Percentiles rank a stretch among this genome's conserved stretches.
Conservation (phyloP, 2,113 vertebrate species). For the Illadopsis cleaveri region DNA sequence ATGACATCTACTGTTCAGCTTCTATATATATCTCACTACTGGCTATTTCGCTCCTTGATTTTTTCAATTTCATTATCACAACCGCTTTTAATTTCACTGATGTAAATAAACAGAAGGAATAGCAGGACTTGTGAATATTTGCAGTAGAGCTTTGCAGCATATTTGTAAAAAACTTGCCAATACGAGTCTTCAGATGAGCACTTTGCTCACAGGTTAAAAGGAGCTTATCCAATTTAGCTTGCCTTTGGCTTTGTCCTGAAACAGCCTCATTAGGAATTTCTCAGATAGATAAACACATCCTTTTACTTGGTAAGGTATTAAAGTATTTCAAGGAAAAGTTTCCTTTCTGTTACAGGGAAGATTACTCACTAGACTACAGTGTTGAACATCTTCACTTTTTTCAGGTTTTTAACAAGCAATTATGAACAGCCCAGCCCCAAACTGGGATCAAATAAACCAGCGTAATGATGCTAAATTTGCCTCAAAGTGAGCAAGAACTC, state of each 20-base stretch:
- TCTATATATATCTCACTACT: background rate
- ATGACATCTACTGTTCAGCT: background rate
- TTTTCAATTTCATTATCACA: background rate
- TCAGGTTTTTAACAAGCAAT: background rate
- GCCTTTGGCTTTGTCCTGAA: background rate
- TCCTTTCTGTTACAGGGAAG: background rate
- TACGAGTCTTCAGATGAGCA: background rate
- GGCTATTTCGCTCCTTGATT: background rate
- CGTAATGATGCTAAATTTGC: background rate
- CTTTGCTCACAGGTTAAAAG: background rate
- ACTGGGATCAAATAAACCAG: background rate
- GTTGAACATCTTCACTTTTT: background rate
- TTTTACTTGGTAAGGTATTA: background rate
- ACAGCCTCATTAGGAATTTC: background rate
- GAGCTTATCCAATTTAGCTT: background rate
- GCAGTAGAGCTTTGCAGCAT: background rate
- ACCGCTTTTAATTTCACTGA: background rate
- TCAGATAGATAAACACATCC: background rate
- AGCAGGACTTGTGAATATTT: background rate
- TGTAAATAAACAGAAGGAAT: background rate
- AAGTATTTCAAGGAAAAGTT: background rate
- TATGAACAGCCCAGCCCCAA: background rate
- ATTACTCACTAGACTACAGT: background rate
- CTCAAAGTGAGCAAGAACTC: background rate
- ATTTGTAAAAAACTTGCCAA: background rate